Percentiles rank a stretch among this genome's conserved stretches.
Evolutionary conservation across 2,113 vertebrate species (phyloP).

Genomic region (Anseranas semipalmata): DNA sequence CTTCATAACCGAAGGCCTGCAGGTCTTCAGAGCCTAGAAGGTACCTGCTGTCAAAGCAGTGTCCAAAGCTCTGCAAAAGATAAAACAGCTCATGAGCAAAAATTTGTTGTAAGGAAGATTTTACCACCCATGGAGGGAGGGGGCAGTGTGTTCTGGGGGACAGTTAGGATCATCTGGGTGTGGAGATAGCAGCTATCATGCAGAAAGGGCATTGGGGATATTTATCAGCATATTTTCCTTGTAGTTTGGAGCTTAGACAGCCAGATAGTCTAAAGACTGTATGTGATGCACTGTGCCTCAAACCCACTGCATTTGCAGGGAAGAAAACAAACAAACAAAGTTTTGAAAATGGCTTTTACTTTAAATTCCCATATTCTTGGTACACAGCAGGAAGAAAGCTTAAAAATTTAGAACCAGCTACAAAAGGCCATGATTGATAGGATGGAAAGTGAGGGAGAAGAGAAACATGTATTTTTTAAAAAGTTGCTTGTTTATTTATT

Average conservation of each 20-base stretch:
- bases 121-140: not conserved
- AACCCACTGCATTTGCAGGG: not conserved
- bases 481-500: not conserved
- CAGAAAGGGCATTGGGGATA: not conserved
- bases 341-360: not conserved
- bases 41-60: not conserved
- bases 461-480: not conserved
- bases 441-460: not conserved
- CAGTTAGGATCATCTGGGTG: not conserved
- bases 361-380: not conserved
- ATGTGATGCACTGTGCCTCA: accelerated
- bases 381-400: not conserved
- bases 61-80: accelerated
- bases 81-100: not conserved
- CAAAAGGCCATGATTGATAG: not conserved
- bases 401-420: not conserved
- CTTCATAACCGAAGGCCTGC: not conserved
- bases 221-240: not conserved
- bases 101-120: not conserved
- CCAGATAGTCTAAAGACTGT: not conserved
- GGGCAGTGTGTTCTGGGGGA: accelerated
- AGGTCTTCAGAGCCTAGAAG: not conserved
- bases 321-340: not conserved
- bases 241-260: not conserved
- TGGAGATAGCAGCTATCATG: not conserved